A percentile compares a stretch with the other conserved stretches of the same genome.
phyloP scores from a whole-genome alignment of 1,140 invertebrate genomes.

The Brachionus plicatilis region DNA sequence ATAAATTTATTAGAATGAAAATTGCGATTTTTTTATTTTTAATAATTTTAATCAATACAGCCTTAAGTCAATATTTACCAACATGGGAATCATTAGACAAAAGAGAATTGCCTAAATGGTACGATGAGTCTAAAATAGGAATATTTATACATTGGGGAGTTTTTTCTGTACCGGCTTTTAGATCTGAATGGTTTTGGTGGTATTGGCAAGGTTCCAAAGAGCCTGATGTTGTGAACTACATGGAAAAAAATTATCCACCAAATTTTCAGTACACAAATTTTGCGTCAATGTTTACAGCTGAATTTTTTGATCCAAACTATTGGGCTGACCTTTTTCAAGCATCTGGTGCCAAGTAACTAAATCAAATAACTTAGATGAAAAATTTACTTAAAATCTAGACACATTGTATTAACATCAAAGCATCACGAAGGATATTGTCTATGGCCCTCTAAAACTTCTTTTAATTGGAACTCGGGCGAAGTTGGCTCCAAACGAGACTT shows the following conservation, averaged over 20 bases:
- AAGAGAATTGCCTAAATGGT: conserved; percentile 76
- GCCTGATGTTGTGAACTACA: conserved; percentile 43
- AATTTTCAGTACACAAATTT: conserved; percentile 48
- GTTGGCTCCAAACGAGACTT: conserved; percentile 51
- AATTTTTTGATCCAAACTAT: conserved; percentile 31
- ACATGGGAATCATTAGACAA: conserved; percentile 76
- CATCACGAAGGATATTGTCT: conserved; percentile 53
- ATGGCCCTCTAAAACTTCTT: conserved; percentile 51
- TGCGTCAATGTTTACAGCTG: conserved; percentile 45
- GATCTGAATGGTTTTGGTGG: conserved; percentile 46
- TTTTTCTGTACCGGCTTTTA: conserved; percentile 71
- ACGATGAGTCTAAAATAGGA: conserved; percentile 79
- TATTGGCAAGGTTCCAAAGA: conserved; percentile 44
- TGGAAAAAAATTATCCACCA: conserved; percentile 46
- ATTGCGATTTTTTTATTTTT: not conserved
- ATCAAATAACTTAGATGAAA: not conserved
- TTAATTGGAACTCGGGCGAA: conserved; percentile 52
- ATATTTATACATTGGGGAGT: conserved; percentile 92
- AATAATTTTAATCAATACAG: not conserved
- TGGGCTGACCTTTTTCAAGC: conserved; percentile 38
- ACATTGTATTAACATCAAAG: conserved; percentile 51
- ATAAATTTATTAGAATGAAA: not conserved
- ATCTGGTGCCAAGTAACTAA: conserved; percentile 36
- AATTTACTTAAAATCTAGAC: conserved; percentile 42
- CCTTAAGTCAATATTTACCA: conserved; percentile 46